Base-by-base conservation (phyloP, 1,140 invertebrate species). In the Trachymyrmex septentrionalis region DNA sequence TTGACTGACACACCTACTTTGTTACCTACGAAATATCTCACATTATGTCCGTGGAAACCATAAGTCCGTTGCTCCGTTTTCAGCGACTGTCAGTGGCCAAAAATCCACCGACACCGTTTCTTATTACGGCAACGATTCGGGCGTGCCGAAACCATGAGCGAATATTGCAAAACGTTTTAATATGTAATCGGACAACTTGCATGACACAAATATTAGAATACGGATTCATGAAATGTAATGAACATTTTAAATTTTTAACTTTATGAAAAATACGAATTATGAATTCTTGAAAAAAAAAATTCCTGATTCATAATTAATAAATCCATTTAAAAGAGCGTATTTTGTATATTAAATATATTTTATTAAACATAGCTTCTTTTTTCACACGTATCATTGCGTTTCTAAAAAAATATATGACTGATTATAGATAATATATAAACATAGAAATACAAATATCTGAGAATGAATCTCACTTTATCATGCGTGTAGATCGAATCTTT, bases 41-140 rank as follows among this genome's bases (percentile, higher is more conserved):
- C 89, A 92, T 92, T 92, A 90, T 89, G 87, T 6, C 27, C 64
- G 73, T 90, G 89, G 81, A 89, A 93, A 92, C 71, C 21, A 80
- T 86, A 73, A 73, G 64, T 91, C 90, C 86, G 80, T 85, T 85
- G 77, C 86, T 76, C 86, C 69, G 57, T 85, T 91, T 93, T 90
- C 76, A 82, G 75, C 64, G 67, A 85, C 77, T 57, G 55, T 53
- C 16, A 77, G 10, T 44, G 9, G 72, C 38, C 53, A 27, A 87
- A 89, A 87, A 86, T 59, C 16, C 16, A 44, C 30, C 44, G 78
- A 64, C 61, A 63, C 5, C 12, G n/a, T 21, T 66, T 38, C 61
- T 78, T 67, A 30, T 55, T 66, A 30, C 63, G 10, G 34, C 24
- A 78, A 66, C 44, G 48, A 55, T 66, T 78, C 76, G 48, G 34